These are phyloP conservation scores for Condylostylus longicornis DNA, from an alignment of 1,140 invertebrate species.

Conservation along the genomic window DNA sequence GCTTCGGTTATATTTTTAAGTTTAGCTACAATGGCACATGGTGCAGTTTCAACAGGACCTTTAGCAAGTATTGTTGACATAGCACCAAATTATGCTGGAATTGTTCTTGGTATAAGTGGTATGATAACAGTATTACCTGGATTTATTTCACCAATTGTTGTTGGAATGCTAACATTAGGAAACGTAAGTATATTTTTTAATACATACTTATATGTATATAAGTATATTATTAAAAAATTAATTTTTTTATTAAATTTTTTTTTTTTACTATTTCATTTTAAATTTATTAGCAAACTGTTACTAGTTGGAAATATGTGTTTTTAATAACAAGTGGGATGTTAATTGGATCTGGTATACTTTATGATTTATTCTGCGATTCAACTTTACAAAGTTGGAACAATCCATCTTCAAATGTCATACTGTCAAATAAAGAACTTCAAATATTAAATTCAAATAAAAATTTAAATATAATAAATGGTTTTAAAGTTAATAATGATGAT, in stretches of 20 bases:
- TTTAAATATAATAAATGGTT: no score
- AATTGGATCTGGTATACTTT: slow-evolving; percentile 36
- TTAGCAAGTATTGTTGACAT: slow-evolving; percentile 48
- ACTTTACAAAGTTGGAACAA: slow-evolving; percentile 48
- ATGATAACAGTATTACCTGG: slow-evolving; percentile 36
- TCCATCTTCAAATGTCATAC: background rate
- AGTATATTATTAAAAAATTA: background rate
- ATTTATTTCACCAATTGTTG: slow-evolving; percentile 42
- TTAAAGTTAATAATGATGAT: no score
- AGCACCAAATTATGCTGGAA: slow-evolving; percentile 51
- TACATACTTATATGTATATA: no score
- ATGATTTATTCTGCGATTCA: slow-evolving; percentile 41
- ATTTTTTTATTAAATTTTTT: background rate
- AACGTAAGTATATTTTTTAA: slow-evolving; percentile 37
- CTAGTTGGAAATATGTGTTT: slow-evolving; percentile 50
- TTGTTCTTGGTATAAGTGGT: slow-evolving; percentile 43
- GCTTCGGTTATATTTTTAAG: slow-evolving; percentile 45
- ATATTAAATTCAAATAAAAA: background rate
- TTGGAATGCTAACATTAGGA: slow-evolving; percentile 41
- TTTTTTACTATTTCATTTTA: slow-evolving; percentile 1
- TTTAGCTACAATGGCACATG: slow-evolving; percentile 42
- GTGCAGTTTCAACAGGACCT: slow-evolving; percentile 47
- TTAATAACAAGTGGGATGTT: slow-evolving; percentile 40
- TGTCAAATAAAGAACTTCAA: background rate
- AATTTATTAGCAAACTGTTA: slow-evolving; percentile 44